A percentile compares a stretch with the other conserved stretches of the same genome.
Conservation (phyloP, 2,797 vertebrate genomes). For the Enteromius trimaculatus region DNA sequence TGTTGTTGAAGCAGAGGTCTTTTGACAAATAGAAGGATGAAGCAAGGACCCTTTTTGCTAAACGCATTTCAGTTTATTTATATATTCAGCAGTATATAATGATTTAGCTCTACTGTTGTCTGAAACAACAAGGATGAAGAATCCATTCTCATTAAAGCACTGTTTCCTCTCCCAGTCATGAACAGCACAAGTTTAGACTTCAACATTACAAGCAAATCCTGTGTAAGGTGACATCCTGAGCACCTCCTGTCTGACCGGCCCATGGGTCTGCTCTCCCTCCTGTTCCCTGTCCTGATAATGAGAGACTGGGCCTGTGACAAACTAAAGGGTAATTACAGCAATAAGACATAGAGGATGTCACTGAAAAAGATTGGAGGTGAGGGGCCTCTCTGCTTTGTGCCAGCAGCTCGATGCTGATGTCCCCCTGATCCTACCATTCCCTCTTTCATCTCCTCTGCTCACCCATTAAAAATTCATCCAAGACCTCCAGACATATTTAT, state of each 20-base stretch:
- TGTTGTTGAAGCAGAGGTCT: background rate
- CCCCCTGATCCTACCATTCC: slow-evolving; percentile 75
- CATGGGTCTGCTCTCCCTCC: slow-evolving; percentile 31
- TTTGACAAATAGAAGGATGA: background rate
- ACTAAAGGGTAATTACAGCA: slow-evolving; percentile 78
- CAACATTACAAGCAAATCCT: slow-evolving; percentile 55
- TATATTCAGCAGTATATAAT: background rate
- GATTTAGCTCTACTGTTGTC: background rate
- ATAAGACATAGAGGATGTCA: slow-evolving; percentile 73
- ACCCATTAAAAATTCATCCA: slow-evolving; percentile 86
- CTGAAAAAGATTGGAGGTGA: slow-evolving; percentile 83
- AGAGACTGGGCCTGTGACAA: slow-evolving; percentile 70
- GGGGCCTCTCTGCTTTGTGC: slow-evolving; percentile 78
- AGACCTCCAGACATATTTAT: slow-evolving; percentile 87
- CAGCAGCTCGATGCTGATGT: slow-evolving; percentile 73
- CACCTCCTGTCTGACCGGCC: slow-evolving; percentile 53
- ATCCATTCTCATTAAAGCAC: background rate
- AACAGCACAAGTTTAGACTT: background rate
- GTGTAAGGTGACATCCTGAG: slow-evolving; percentile 52
- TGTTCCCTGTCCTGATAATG: slow-evolving; percentile 64
- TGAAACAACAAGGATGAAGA: slow-evolving; percentile 4
- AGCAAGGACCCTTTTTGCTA: background rate
- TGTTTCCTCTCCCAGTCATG: slow-evolving; percentile 50
- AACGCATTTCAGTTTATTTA: slow-evolving; percentile 1
- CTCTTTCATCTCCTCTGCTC: slow-evolving; percentile 81